phyloP scores from a whole-genome alignment of 1,140 invertebrate genomes.

The Onthophagus taurus region DNA sequence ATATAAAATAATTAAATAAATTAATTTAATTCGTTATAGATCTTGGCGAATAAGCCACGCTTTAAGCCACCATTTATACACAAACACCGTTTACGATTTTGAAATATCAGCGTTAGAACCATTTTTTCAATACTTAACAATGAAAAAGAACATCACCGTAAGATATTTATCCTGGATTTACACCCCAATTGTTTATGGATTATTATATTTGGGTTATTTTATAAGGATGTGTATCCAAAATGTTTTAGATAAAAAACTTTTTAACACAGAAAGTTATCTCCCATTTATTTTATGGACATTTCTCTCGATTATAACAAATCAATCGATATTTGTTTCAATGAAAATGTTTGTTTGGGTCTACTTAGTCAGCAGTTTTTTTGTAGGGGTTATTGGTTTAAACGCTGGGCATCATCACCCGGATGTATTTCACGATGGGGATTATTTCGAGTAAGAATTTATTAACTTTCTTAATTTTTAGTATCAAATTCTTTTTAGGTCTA shows the following conservation, averaged over 20 bases:
- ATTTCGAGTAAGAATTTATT: conserved; percentile 41
- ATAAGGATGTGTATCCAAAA: conserved; percentile 41
- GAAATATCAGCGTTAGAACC: conserved; percentile 65
- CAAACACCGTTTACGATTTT: conserved; percentile 68
- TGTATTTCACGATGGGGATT: conserved; percentile 75
- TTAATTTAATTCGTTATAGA: too few species aligned
- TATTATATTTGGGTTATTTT: conserved; percentile 37
- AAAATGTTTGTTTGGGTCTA: too few species aligned
- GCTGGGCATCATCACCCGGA: conserved; percentile 77
- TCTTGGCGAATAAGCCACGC: conserved; percentile 70
- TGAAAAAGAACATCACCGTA: conserved; percentile 37
- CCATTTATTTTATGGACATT: too few species aligned
- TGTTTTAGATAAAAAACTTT: too few species aligned
- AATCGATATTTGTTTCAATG: too few species aligned
- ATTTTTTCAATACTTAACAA: conserved; percentile 57
- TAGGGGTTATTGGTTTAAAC: conserved; percentile 57
- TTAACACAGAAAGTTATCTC: not conserved
- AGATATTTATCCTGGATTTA: conserved; percentile 41
- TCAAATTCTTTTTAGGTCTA: conserved; percentile 15
- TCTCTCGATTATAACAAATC: too few species aligned
- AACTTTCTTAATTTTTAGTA: not conserved
- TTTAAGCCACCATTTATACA: conserved; percentile 70
- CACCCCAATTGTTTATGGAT: conserved; percentile 42
- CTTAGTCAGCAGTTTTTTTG: conserved; percentile 48
- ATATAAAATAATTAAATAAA: too few species aligned